Percentiles rank a stretch among this genome's conserved stretches.
Evolutionary conservation across 2,888 invertebrate species (phyloP).

Genomic region (Argynnis bischoffii): DNA sequence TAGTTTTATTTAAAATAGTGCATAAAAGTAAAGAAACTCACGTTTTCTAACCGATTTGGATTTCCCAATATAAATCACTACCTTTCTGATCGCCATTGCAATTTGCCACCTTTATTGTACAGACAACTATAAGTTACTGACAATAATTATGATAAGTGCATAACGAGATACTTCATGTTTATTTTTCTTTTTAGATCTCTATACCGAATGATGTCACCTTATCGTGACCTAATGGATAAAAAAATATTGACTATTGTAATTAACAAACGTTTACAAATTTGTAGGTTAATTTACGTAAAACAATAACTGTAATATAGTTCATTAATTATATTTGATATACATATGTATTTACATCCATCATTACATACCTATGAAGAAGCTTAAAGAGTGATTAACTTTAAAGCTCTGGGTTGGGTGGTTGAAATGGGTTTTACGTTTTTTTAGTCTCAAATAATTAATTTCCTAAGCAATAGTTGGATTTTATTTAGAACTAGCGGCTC

Average conservation of each 20-base stretch:
- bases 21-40: slow-evolving; percentile 26
- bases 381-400: too few relatives aligned
- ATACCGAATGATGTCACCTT: slow-evolving; percentile 56
- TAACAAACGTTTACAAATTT: slow-evolving; percentile 10
- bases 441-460: too few relatives aligned
- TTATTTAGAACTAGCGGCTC: too few relatives aligned
- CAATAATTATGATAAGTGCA: slow-evolving; percentile 30
- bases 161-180: slow-evolving; percentile 43
- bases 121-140: slow-evolving; percentile 31
- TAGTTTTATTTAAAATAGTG: neutral
- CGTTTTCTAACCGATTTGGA: slow-evolving; percentile 26
- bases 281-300: slow-evolving; percentile 11
- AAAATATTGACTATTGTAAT: slow-evolving; percentile 46
- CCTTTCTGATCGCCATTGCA: slow-evolving; percentile 24
- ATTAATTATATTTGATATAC: neutral
- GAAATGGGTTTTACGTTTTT: too few relatives aligned
- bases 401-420: too few relatives aligned
- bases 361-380: too few relatives aligned
- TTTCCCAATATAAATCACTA: slow-evolving; percentile 34
- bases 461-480: too few relatives aligned
- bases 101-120: slow-evolving; percentile 21
- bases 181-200: slow-evolving; percentile 48
- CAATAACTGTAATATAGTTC: neutral
- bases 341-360: too few relatives aligned
- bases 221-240: slow-evolving; percentile 47